These are phyloP conservation scores for Albula goreensis DNA, from an alignment of 2,113 vertebrate genomes.

Conservation along the genomic window DNA sequence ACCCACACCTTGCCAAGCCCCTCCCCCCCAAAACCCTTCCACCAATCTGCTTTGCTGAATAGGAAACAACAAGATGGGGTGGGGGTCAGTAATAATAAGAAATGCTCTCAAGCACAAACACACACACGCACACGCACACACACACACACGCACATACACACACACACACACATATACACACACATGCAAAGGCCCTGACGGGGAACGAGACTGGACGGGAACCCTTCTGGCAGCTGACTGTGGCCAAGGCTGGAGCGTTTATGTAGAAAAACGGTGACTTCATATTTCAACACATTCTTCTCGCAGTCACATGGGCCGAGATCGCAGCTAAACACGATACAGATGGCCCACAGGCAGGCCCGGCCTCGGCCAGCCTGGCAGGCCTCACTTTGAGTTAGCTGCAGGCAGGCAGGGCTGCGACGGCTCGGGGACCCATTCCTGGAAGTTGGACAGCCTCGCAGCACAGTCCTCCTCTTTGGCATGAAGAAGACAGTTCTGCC, in stretches of 20 bases:
- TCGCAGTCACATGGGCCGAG: slow-evolving; percentile 25
- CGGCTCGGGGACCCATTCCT: slow-evolving; percentile 20
- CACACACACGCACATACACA: neutral
- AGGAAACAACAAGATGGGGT: neutral
- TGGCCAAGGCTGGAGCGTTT: neutral
- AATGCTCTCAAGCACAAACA: neutral
- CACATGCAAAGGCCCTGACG: too few species aligned
- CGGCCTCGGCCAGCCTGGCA: slow-evolving; percentile 40
- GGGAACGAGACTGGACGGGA: neutral
- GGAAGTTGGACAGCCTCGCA: slow-evolving; percentile 30
- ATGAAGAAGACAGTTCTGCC: slow-evolving; percentile 4
- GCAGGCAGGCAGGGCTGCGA: slow-evolving; percentile 7
- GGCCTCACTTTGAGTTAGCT: slow-evolving; percentile 41
- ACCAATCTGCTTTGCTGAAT: neutral
- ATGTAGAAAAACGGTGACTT: slow-evolving; percentile 35
- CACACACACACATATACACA: neutral
- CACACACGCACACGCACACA: neutral
- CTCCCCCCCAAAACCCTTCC: neutral
- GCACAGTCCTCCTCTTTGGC: slow-evolving; percentile 16
- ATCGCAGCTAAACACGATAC: slow-evolving; percentile 44
- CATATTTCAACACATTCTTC: slow-evolving; percentile 47
- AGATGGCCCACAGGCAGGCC: slow-evolving; percentile 42
- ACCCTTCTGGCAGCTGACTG: neutral
- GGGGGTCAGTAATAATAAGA: neutral
- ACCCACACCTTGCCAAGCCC: neutral